Percentiles rank a stretch among this genome's conserved stretches.
Conservation (phyloP, 2,888 invertebrate species). For the Torymus texanus region DNA sequence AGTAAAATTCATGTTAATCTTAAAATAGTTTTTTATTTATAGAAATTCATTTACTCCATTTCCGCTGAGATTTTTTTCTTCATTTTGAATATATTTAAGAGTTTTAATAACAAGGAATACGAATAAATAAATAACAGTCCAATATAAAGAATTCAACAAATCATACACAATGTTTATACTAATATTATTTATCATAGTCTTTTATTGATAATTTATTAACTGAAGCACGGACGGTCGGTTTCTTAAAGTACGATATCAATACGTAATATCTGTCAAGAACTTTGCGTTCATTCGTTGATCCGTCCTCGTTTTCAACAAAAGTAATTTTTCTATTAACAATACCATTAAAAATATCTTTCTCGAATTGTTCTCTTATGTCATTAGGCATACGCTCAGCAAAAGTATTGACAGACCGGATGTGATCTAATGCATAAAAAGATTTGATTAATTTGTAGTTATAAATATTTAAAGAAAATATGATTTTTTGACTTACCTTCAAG, state of each 20-base stretch:
- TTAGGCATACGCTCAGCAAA: slow-evolving; percentile 80
- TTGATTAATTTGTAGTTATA: neutral
- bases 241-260: slow-evolving; percentile 68
- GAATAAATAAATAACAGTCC: no score
- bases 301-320: slow-evolving; percentile 73
- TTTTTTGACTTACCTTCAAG: slow-evolving; percentile 73
- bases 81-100: no score
- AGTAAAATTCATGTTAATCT: slow-evolving; percentile 68
- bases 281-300: slow-evolving; percentile 74
- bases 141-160: no score
- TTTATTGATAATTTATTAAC: slow-evolving; percentile 2
- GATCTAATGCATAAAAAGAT: slow-evolving; percentile 76
- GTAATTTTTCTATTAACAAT: slow-evolving; percentile 75
- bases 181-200: no score
- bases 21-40: slow-evolving; percentile 4
- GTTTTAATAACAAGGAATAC: no score
- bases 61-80: no score
- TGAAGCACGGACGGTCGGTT: slow-evolving; percentile 57
- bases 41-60: no score
- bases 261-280: slow-evolving; percentile 70
- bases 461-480: neutral
- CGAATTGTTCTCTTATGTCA: slow-evolving; percentile 78
- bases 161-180: no score
- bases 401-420: slow-evolving; percentile 83
- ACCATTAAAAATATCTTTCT: slow-evolving; percentile 79